Evolutionary conservation across 2,888 invertebrate genomes (phyloP).

Genomic region (Deroplatys truncata): DNA sequence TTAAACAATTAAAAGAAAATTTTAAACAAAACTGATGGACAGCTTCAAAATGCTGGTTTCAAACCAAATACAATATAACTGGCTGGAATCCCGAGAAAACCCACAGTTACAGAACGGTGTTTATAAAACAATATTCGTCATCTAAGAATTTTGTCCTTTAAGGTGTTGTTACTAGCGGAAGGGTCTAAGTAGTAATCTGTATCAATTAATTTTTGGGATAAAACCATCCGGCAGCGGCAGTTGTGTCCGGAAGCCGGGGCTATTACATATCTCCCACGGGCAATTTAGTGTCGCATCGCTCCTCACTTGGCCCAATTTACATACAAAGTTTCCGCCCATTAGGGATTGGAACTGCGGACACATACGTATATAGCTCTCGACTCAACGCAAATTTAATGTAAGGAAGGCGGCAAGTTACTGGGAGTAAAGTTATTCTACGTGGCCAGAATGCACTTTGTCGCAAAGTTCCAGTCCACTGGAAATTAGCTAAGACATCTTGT

Average conservation of each 20-base stretch:
- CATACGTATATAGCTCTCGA: not conserved
- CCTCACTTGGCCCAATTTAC: not conserved
- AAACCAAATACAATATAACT: too few relatives aligned
- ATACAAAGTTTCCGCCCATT: not conserved
- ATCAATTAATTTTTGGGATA: not conserved
- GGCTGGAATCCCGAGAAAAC: too few relatives aligned
- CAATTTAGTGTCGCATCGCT: not conserved
- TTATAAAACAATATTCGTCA: not conserved
- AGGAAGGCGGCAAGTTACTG: not conserved
- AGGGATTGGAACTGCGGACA: not conserved
- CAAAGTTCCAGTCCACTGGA: not conserved
- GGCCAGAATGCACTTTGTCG: not conserved
- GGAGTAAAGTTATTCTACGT: not conserved
- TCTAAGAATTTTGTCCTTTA: not conserved
- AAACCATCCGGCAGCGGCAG: not conserved
- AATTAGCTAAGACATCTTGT: not conserved
- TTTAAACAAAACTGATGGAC: too few relatives aligned
- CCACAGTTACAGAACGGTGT: not conserved
- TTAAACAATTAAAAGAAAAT: too few relatives aligned
- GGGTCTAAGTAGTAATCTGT: not conserved
- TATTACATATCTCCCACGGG: not conserved
- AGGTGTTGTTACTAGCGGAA: not conserved
- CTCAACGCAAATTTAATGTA: not conserved
- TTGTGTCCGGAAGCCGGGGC: not conserved
- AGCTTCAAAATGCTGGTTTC: too few relatives aligned